Evolutionary conservation across 1,140 invertebrate genomes (phyloP).

Genomic region (Macrosteles quadrilineatus): DNA sequence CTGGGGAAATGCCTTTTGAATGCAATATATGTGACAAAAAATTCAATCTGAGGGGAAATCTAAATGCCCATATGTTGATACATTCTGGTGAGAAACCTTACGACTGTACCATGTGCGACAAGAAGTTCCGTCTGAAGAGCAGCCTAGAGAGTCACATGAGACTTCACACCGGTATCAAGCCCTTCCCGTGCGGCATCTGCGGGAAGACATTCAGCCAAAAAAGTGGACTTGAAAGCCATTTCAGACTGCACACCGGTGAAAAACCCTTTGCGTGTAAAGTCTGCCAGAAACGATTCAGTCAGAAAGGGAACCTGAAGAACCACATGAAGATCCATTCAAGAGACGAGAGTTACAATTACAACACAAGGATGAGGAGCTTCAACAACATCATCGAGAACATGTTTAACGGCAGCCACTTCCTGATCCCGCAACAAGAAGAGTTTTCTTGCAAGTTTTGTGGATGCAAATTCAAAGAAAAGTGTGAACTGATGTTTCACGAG

Average conservation of each 20-base stretch:
- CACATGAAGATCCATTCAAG: conserved; percentile 48
- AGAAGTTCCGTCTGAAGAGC: conserved; percentile 56
- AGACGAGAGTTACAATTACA: conserved; percentile 54
- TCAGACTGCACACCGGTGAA: conserved; percentile 59
- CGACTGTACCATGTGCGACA: conserved; percentile 60
- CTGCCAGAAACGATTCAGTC: conserved; percentile 49
- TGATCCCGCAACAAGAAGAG: conserved; percentile 6
- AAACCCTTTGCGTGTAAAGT: conserved; percentile 58
- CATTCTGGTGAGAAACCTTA: conserved; percentile 63
- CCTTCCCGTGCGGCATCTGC: conserved; percentile 53
- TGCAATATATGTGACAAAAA: conserved; percentile 69
- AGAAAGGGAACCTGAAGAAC: conserved; percentile 37
- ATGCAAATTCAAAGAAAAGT: conserved; percentile 15
- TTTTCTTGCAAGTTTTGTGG: conserved; percentile 5
- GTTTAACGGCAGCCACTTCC: conserved; percentile 18
- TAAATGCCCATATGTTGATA: conserved; percentile 60
- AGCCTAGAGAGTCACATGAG: conserved; percentile 36
- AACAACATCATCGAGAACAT: conserved; percentile 22
- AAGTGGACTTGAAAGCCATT: conserved; percentile 56
- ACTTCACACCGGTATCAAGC: conserved; percentile 48
- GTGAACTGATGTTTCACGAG: conserved; percentile 16
- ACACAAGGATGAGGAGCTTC: conserved; percentile 7
- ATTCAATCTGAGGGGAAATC: conserved; percentile 66
- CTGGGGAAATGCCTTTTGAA: conserved; percentile 68
- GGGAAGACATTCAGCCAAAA: conserved; percentile 56